Base-by-base conservation (phyloP, 2,113 vertebrate genomes). In the Odontesthes bonariensis region DNA sequence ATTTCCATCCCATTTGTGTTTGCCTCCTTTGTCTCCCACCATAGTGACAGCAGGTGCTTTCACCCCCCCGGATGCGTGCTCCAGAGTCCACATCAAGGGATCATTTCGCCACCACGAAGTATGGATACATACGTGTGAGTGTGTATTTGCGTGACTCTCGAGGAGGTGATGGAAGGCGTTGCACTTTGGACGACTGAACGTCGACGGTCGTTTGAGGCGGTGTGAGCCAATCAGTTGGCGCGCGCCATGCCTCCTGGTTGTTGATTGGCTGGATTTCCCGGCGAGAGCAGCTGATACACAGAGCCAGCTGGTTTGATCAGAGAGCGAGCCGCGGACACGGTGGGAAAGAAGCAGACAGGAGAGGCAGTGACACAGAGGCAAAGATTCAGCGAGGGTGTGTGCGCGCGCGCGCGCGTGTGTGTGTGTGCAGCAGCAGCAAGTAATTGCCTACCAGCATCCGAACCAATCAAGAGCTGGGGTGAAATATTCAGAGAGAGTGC, bases 221-320 rank as follows among this genome's bases (percentile, higher is more conserved):
- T 51, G 63, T 60, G 63, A 86, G 87, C 94, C 94, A 94, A 95
- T 95, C 91, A 78, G 89, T 63, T 23, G 17, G 52, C 77, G 70
- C 68, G 85, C 70, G 57, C 61, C 84, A 8, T 81, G 73, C 81
- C 86, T 91, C 84, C 89, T 85, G 90, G 67, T 65, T 88, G 72
- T 89, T 93, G 93, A 94, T 95, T 94, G 94, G 93, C 87, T 89
- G 86, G 69, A 59, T 65, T 71, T 83, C 68, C 80, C 77, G 33
- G 91, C 32, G 69, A 90, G 90, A 69, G 74, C 88, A 82, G 88
- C 92, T 84, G 89, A 92, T 90, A 73, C 76, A 77, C 61, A 80
- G 86, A 89, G 79, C 87, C 88, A 82, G 87, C 86, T 78, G 81
- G 79, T 79, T 91, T 82, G 77, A 88, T 89, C 84, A 88, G 85